Conservation (phyloP, 2,113 vertebrate genomes). For the Ibidorhyncha struthersii region DNA sequence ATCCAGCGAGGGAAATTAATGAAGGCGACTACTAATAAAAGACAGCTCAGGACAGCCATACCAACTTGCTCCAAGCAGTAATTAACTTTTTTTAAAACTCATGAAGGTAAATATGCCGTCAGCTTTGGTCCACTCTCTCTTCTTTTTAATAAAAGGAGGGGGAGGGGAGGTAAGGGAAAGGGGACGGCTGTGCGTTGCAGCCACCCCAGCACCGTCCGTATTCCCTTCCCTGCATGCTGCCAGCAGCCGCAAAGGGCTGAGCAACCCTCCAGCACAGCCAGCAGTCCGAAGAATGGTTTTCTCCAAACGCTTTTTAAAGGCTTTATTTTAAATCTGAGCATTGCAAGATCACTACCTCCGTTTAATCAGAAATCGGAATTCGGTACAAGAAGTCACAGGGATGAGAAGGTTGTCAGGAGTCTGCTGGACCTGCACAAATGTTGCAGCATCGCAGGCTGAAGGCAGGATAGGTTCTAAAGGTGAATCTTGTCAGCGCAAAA, state of each 20-base stretch:
- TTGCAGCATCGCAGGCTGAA: background rate
- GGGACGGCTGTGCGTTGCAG: constrained; percentile 1
- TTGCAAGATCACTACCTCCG: too few species aligned
- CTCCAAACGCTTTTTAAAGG: background rate
- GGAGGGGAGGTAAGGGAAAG: background rate
- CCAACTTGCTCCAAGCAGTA: constrained; percentile 83
- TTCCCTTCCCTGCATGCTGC: background rate
- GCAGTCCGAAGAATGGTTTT: background rate
- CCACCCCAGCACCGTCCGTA: constrained; percentile 4
- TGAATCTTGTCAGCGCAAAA: background rate
- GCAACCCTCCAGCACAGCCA: background rate
- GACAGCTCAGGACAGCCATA: constrained; percentile 78
- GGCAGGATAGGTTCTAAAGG: background rate
- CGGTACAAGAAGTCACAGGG: rapidly evolving
- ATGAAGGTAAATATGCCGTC: constrained; percentile 81
- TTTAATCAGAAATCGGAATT: background rate
- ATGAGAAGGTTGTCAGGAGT: background rate
- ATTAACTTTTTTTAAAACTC: constrained; percentile 80
- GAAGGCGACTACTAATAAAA: constrained; percentile 84
- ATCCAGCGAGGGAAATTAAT: constrained; percentile 85
- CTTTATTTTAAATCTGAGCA: background rate
- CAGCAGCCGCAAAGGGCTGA: background rate
- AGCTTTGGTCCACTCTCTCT: constrained; percentile 67
- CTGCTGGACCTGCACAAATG: background rate
- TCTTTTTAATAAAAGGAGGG: constrained; percentile 73